These are phyloP conservation scores for Lepidotrigona ventralis DNA, from an alignment of 1,140 invertebrate genomes.

Conservation along the genomic window DNA sequence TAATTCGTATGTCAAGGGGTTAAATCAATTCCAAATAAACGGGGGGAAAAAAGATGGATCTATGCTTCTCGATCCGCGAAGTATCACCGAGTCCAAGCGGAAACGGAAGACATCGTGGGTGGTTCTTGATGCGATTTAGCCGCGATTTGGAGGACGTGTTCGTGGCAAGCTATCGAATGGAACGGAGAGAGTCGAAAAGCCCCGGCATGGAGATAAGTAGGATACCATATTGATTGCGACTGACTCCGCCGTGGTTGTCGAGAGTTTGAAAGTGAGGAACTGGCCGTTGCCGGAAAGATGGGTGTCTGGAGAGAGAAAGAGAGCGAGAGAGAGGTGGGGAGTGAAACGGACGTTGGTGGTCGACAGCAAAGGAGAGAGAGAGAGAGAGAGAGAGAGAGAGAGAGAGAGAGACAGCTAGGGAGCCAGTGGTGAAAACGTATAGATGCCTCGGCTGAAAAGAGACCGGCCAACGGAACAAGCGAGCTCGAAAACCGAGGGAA, in stretches of 20 bases:
- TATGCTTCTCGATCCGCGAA: background rate
- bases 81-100: no score
- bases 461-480: constrained; percentile 20
- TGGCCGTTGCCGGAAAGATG: constrained; percentile 48
- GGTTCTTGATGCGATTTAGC: background rate
- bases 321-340: no score
- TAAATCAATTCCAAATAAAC: background rate
- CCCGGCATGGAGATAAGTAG: constrained; percentile 75
- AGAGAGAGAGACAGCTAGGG: constrained; percentile 22
- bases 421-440: constrained; percentile 12
- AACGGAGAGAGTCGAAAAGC: constrained; percentile 63
- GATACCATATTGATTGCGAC: constrained; percentile 78
- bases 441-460: constrained; percentile 20
- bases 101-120: background rate
- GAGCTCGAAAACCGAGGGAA: constrained; percentile 32
- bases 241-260: constrained; percentile 67
- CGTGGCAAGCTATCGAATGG: constrained; percentile 52
- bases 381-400: constrained; percentile 25
- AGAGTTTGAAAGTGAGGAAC: constrained; percentile 75
- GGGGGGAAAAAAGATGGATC: background rate
- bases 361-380: background rate
- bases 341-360: no score
- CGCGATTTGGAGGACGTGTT: background rate
- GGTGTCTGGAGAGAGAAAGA: constrained; percentile 40
- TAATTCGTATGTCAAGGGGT: no score